Evolutionary conservation across 1,140 invertebrate species (phyloP), one percentile per base, ranked within the genome.

Genomic region (Anadara kagoshimensis): DNA sequence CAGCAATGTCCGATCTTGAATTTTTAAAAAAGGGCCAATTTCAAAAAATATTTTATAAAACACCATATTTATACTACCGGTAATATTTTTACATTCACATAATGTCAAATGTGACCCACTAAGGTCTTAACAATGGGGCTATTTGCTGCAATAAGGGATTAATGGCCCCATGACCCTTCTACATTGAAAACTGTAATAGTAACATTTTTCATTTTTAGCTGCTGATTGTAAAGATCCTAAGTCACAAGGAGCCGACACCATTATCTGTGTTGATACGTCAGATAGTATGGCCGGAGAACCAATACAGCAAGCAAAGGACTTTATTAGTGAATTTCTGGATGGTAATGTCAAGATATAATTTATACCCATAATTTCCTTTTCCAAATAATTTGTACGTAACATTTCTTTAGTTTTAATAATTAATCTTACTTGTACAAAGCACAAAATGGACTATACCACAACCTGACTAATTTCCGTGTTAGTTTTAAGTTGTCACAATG

Each of bases 201-300:
- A n/a, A n/a, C n/a, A n/a, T n/a, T n/a, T n/a, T n/a, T n/a, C n/a
- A n/a, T n/a, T n/a, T n/a, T n/a, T n/a, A 75, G 73, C 73, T 56
- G 66, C 49, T 57, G 66, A 75, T n/a, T 75, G 73, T 63, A 45
- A 51, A 8, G 73, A 75, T 53, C 73, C 66, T 5, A 75, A 75
- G 51, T 75, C 73, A 29, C 49, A 51, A 20, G 73, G 73, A 59
- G 73, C 73, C 18, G 73, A 75, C 53, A 75, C 73, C 10, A 62
- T 75, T 41, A 59, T 75, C 11, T 75, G 73, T 75, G 51, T 75
- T 1, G 73, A 75, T 41, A 75, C 73, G 20, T 75, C 73, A 1
- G 22, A 49, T 1, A 75, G 73, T 54, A 75, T 75, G 73, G 20
- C 18, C 5, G 66, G 66, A 43, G 45, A 47, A 59, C 57, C 53